phyloP scores from a whole-genome alignment of 2,888 invertebrate species.

The Steinernema scapterisci region DNA sequence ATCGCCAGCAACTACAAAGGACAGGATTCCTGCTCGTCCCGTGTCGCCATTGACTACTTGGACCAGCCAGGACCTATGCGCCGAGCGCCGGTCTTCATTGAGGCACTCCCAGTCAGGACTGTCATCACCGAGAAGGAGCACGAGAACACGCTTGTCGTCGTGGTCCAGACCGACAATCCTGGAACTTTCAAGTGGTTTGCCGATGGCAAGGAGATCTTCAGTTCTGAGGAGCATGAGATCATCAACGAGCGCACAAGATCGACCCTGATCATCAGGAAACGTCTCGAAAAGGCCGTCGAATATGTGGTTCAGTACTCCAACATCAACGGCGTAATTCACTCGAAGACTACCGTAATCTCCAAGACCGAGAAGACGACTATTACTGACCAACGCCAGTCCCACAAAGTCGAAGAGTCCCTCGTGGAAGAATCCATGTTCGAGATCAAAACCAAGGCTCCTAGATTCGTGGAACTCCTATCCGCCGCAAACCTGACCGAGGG shows the following conservation, averaged over 20 bases:
- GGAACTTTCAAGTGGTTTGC: conserved; percentile 37
- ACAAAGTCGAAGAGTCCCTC: background rate
- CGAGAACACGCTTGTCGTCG: conserved; percentile 43
- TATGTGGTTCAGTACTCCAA: conserved; percentile 46
- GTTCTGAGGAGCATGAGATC: conserved; percentile 29
- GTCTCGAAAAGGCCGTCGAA: conserved; percentile 35
- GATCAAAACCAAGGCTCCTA: conserved; percentile 34
- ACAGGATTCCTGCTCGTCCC: conserved; percentile 51
- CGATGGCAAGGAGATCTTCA: conserved; percentile 37
- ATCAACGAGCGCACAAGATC: conserved; percentile 39
- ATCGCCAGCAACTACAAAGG: conserved; percentile 57
- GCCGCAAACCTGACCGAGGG: conserved; percentile 43
- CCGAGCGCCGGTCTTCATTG: conserved; percentile 43
- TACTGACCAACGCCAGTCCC: background rate
- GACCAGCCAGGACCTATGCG: conserved; percentile 21
- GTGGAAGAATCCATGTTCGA: conserved; percentile 30
- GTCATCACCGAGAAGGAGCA: conserved; percentile 36
- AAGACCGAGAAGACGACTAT: background rate
- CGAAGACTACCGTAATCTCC: conserved; percentile 38
- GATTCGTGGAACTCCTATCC: conserved; percentile 43
- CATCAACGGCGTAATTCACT: conserved; percentile 40
- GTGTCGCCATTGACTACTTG: conserved; percentile 54
- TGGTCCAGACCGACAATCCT: conserved; percentile 38
- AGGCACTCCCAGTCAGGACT: conserved; percentile 47
- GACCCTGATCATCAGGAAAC: conserved; percentile 40